These are phyloP conservation scores for Periophthalmus modestus DNA, from an alignment of 2,113 vertebrate species.

Conservation along the genomic window DNA sequence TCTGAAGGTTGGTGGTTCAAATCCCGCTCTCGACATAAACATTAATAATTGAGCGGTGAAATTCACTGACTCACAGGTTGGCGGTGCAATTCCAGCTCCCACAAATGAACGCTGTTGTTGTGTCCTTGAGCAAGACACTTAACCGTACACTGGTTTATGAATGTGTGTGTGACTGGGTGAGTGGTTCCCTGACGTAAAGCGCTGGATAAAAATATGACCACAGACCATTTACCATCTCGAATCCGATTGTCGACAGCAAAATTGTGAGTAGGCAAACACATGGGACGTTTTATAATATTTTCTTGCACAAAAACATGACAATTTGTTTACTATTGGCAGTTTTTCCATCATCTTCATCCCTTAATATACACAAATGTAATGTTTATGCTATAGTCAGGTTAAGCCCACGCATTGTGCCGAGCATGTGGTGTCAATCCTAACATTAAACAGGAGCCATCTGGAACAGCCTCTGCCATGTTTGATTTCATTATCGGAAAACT, in stretches of 20 bases:
- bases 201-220: too few relatives aligned
- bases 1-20: too few relatives aligned
- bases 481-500: conserved; percentile 23
- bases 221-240: too few relatives aligned
- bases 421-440: conserved; percentile 38
- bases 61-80: too few relatives aligned
- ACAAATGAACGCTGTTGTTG: too few relatives aligned
- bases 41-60: too few relatives aligned
- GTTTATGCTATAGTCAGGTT: conserved; percentile 44
- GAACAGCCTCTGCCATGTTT: conserved; percentile 35
- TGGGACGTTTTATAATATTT: background rate
- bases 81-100: too few relatives aligned
- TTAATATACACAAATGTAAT: conserved; percentile 19
- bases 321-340: conserved; percentile 16
- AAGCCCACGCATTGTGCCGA: conserved; percentile 47
- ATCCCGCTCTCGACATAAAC: too few relatives aligned
- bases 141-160: too few relatives aligned
- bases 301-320: conserved; percentile 13
- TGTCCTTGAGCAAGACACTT: too few relatives aligned
- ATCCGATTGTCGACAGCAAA: background rate
- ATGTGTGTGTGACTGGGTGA: too few relatives aligned
- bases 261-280: background rate
- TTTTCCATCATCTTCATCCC: conserved; percentile 19
- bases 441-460: conserved; percentile 55
- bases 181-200: too few relatives aligned